phyloP scores from a whole-genome alignment of 2,113 vertebrate genomes.

The Passer domesticus region DNA sequence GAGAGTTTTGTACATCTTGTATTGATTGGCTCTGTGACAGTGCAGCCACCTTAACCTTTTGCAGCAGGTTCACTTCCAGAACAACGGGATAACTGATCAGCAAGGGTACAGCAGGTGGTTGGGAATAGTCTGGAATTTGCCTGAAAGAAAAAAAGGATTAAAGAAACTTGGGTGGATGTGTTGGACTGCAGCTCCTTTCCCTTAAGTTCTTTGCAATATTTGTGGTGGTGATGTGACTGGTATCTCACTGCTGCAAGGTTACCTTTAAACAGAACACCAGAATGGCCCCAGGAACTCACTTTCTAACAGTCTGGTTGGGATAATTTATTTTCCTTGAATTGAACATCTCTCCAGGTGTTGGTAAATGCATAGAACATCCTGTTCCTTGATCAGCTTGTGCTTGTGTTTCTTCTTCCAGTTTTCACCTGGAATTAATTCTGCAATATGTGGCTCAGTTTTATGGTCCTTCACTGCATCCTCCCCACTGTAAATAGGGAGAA shows the following conservation, averaged over 20 bases:
- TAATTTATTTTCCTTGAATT: not conserved
- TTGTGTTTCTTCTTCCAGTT: not conserved
- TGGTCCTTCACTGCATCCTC: not conserved
- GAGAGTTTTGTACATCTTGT: not conserved
- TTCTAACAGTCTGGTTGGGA: constrained; percentile 47
- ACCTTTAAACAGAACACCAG: not conserved
- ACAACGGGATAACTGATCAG: constrained; percentile 53
- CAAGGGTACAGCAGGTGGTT: constrained; percentile 41
- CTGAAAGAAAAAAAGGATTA: constrained; percentile 80
- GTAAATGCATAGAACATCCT: not conserved
- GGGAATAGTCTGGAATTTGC: constrained; percentile 79
- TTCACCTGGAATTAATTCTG: not conserved
- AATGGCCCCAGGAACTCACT: not conserved
- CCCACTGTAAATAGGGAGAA: not conserved
- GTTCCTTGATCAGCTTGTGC: not conserved
- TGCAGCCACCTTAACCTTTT: constrained; percentile 13
- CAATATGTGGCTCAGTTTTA: not conserved
- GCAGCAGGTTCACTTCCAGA: constrained; percentile 57
- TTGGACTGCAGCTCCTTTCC: constrained; percentile 69
- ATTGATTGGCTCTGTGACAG: not conserved
- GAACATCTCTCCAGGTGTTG: not conserved
- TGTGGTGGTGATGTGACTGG: constrained; percentile 45
- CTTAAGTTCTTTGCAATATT: constrained; percentile 15
- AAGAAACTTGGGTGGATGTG: constrained; percentile 31
- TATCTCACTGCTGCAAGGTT: constrained; percentile 58